These are phyloP conservation scores for Scaptomyza pallida DNA, from an alignment of 1,140 invertebrate genomes.

Conservation along the genomic window DNA sequence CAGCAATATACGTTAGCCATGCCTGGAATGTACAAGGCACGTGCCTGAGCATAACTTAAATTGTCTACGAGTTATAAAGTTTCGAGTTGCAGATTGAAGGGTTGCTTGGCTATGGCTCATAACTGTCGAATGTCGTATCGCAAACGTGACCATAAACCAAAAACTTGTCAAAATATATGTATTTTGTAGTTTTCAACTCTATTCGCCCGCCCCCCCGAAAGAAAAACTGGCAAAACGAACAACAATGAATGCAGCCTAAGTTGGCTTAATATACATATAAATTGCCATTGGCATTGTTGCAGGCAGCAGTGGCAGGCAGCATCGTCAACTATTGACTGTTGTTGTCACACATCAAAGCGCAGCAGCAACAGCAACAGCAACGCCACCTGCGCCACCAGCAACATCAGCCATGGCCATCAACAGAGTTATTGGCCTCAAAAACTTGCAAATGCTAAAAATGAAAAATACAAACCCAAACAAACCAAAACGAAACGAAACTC, in stretches of 20 bases:
- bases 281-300: slow-evolving; percentile 73
- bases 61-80: neutral
- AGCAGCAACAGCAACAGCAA: slow-evolving; percentile 18
- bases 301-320: slow-evolving; percentile 9
- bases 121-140: slow-evolving; percentile 49
- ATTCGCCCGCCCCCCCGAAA: neutral
- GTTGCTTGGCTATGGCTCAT: neutral
- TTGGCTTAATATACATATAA: slow-evolving; percentile 66
- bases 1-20: neutral
- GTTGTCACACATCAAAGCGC: slow-evolving; percentile 77
- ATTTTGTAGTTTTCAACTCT: slow-evolving; percentile 24
- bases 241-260: slow-evolving; percentile 41
- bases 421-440: slow-evolving; percentile 79
- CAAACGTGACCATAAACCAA: slow-evolving; percentile 75
- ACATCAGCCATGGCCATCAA: slow-evolving; percentile 73
- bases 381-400: slow-evolving; percentile 31
- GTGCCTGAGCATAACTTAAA: slow-evolving; percentile 4
- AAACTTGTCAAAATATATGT: slow-evolving; percentile 63
- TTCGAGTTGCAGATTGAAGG: neutral
- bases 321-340: slow-evolving; percentile 61
- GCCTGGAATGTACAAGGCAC: neutral
- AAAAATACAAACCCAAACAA: slow-evolving; percentile 37
- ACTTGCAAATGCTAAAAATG: slow-evolving; percentile 75
- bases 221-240: slow-evolving; percentile 33
- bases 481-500: slow-evolving; percentile 21